Base-by-base conservation (phyloP, 2,797 vertebrate species). In the Octomys mimax region DNA sequence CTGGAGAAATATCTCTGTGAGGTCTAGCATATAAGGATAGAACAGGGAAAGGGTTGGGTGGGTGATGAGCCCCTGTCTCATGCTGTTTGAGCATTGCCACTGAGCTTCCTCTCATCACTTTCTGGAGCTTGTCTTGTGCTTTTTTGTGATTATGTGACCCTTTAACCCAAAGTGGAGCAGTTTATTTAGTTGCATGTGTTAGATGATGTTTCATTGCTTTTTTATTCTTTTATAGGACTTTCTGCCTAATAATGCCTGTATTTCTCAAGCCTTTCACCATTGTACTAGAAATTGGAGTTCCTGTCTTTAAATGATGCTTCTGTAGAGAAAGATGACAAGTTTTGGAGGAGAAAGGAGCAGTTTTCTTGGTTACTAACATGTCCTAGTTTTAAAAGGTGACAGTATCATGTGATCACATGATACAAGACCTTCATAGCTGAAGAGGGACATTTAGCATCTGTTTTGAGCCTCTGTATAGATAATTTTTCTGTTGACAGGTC, bases 301-400 rank as follows among this genome's bases (percentile, higher is more conserved):
- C 92, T 93, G 61, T 91, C 85, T 68, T 96, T 68, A 49, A 4
- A 39, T n/a, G 94, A 97, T 97, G 95, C 95, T 97, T 70, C 88
- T 84, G 6, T 94, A 94, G 75, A 90, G 95, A 93, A 59, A 90
- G 71, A 80, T 91, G 68, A 8, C 24, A 39, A 12, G 0, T 31
- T 95, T 95, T 90, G 87, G 90, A 42, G 80, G 31, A 28, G 36
- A 49, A 28, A 80, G 33, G 49, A 75, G 22, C 92, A 70, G 42
- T 84, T 73, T 33, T 84, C n/a, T 59, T 92, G 49, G 0, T 97
- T 98, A 94, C 92, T 71, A 87, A 68, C 1, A 18, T 5, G 81
- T 90, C 90, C 95, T 96, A 68, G 33, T 78, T 95, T 92, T 90
- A 73, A 94, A 64, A 92, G 83, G 46, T 92, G n/a, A 78, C 64